Evolutionary conservation across 2,888 invertebrate species (phyloP).

Genomic region (Eristalis pertinax): DNA sequence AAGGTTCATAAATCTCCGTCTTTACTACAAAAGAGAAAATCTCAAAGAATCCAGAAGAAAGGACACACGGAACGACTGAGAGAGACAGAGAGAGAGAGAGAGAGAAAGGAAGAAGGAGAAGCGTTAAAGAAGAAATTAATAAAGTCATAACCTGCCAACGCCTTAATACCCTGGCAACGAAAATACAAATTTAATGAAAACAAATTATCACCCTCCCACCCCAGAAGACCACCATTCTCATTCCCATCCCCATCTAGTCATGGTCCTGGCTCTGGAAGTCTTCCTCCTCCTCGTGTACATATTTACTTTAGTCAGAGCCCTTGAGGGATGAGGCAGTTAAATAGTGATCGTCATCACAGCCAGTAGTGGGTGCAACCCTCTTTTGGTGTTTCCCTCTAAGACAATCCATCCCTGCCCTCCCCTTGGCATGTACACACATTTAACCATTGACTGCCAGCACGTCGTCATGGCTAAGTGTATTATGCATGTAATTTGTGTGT

Average conservation of each 20-base stretch:
- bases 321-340: conserved; percentile 34
- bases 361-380: conserved; percentile 62
- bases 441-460: conserved; percentile 9
- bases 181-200: conserved; percentile 73
- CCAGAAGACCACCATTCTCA: not conserved
- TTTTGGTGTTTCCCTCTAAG: not conserved
- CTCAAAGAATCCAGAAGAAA: not conserved
- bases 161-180: conserved; percentile 73
- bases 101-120: conserved; percentile 22
- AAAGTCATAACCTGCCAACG: conserved; percentile 75
- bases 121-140: conserved; percentile 73
- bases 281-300: conserved; percentile 35
- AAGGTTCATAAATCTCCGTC: conserved; percentile 69
- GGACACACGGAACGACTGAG: not conserved
- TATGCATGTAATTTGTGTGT: conserved; percentile 72
- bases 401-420: conserved; percentile 28
- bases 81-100: not conserved
- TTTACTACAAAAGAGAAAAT: conserved; percentile 13
- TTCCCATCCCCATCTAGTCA: not conserved
- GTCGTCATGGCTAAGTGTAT: conserved; percentile 60
- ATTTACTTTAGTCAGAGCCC: conserved; percentile 53
- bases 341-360: conserved; percentile 57
- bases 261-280: not conserved
- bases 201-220: conserved; percentile 73
- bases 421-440: conserved; percentile 23